Base-by-base conservation (phyloP, 1,140 invertebrate species). In the Drosophila oshimai region DNA sequence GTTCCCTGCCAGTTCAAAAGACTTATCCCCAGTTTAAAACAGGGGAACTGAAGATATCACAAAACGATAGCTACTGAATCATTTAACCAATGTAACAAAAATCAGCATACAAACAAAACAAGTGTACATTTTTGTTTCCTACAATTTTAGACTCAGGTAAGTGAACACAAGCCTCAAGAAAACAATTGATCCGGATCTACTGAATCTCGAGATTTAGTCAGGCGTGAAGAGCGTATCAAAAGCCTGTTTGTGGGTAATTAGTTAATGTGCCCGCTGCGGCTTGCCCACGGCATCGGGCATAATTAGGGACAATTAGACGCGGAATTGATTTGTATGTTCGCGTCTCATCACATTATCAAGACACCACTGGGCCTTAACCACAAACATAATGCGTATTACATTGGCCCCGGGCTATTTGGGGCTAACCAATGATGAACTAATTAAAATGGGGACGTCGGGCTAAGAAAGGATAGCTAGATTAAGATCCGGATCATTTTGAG, bases 251-350 rank as follows among this genome's bases (percentile, higher is more conserved):
- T 3, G 22, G 31, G 13, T 17, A 73, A 72, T 73, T 47, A 70
- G 33, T 29, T 55, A 54, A 73, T 64, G 46, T 49, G 39, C n/a
- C 45, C 24, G 1, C 6, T 73, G 20, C 7, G 15, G 7, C 6
- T 3, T 26, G 33, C 68, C 47, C 13, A 4, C 4, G 36, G 29
- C 47, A 31, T 15, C 15, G n/a, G 5, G 33, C 46, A 70, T 34
- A 53, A 72, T 73, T 72, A 64, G 47, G n/a, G 41, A 72, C 60
- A 73, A 72, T 73, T 73, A 62, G 42, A 26, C 18, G 18, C 12
- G 17, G 31, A 20, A 29, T 36, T 45, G 45, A 60, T 42, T 71
- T 70, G 41, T 20, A 45, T 24, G 64, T 20, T 9, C 33, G 34
- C 20, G 20, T 17, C 42, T 49, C 42, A 50, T 33, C 58, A 22